phyloP scores from a whole-genome alignment of 2,888 invertebrate species.

The Lepidochrysops patricia region DNA sequence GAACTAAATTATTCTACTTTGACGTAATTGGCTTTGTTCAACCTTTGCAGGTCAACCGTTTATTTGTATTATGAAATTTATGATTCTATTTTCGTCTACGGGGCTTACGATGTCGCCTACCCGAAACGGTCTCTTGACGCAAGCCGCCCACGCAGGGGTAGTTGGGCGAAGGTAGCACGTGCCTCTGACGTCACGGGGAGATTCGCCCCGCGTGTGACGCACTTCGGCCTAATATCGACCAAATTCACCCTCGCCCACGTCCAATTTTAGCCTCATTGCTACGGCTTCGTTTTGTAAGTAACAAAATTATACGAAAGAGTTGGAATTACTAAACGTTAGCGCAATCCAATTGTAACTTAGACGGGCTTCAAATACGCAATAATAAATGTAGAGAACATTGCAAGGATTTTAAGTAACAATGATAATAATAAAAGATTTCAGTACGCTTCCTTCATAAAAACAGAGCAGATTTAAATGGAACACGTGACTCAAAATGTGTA shows the following conservation, averaged over 20 bases:
- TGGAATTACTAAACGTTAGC: background rate
- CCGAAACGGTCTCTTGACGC: conserved; percentile 7
- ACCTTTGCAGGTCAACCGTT: conserved; percentile 13
- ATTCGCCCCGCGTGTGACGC: conserved; percentile 30
- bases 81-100: conserved; percentile 13
- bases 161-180: conserved; percentile 16
- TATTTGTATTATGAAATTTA: conserved; percentile 9
- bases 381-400: background rate
- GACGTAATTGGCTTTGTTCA: background rate
- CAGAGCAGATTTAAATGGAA: conserved; percentile 14
- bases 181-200: conserved; percentile 49
- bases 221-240: conserved; percentile 23
- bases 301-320: background rate
- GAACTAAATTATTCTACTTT: conserved; percentile 33
- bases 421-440: too few relatives aligned
- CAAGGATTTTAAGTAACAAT: background rate
- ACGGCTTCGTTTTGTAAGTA: background rate
- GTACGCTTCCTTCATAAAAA: conserved; percentile 9
- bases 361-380: background rate
- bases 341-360: background rate
- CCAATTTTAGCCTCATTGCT: background rate
- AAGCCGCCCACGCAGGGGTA: conserved; percentile 17
- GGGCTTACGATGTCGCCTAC: background rate
- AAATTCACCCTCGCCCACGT: background rate
- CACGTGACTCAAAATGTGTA: conserved; percentile 19